A percentile compares a stretch with the other conserved stretches of the same genome.
Evolutionary conservation across 2,797 vertebrate species (phyloP).

Genomic region (Linurgus olivaceus): DNA sequence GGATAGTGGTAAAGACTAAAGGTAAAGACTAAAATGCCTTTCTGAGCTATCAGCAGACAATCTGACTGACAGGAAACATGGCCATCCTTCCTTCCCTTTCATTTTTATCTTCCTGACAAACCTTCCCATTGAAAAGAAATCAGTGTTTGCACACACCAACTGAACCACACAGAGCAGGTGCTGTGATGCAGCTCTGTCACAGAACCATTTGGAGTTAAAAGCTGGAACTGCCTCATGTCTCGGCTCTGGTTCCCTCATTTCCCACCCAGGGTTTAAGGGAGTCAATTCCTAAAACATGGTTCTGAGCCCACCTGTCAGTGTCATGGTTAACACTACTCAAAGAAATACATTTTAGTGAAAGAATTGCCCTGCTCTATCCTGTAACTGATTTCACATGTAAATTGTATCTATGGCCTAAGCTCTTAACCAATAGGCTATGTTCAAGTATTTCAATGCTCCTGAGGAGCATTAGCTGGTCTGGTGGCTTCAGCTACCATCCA

Average conservation of each 20-base stretch:
- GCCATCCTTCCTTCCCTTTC: neutral
- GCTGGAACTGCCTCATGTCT: neutral
- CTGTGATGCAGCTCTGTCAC: neutral
- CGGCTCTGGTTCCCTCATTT: neutral
- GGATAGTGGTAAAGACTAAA: neutral
- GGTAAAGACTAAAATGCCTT: neutral
- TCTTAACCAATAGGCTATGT: neutral
- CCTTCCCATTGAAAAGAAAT: neutral
- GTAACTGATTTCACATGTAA: neutral
- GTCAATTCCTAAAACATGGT: accelerated
- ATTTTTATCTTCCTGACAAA: neutral
- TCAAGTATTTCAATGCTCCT: neutral
- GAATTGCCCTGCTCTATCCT: neutral
- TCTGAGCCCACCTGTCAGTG: neutral
- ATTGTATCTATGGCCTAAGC: neutral
- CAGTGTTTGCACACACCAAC: neutral
- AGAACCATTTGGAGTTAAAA: neutral
- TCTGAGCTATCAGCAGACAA: neutral
- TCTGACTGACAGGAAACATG: neutral
- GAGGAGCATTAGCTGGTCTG: neutral
- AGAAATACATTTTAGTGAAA: neutral
- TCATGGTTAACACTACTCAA: accelerated
- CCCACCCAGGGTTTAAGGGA: neutral
- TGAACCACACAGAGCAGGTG: neutral
- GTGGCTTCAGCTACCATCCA: neutral